Conservation (phyloP, 2,113 vertebrate species). For the Phyllostomus hastatus region DNA sequence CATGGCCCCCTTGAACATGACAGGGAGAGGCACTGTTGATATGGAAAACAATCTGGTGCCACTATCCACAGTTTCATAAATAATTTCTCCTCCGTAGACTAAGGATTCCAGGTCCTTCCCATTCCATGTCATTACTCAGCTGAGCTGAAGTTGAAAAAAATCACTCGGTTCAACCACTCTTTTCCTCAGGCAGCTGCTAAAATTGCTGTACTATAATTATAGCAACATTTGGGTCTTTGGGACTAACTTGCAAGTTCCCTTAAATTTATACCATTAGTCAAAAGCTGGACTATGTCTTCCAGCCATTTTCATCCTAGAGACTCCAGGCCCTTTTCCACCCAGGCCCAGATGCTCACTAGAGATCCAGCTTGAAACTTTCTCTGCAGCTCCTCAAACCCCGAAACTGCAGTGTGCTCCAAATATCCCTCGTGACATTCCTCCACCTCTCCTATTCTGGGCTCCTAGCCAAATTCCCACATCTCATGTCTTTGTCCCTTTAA, state of each 20-base stretch:
- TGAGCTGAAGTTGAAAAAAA: not conserved
- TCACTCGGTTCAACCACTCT: not conserved
- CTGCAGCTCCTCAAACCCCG: slow-evolving; percentile 8
- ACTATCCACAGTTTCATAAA: not conserved
- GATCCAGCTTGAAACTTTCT: not conserved
- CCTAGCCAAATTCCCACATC: slow-evolving; percentile 47
- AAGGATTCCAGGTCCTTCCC: not conserved
- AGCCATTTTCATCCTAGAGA: not conserved
- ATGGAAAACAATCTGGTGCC: not conserved
- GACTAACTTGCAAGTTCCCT: not conserved
- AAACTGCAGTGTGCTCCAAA: not conserved
- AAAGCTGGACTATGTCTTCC: slow-evolving; percentile 13
- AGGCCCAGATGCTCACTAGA: not conserved
- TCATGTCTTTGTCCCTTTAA: slow-evolving; percentile 49
- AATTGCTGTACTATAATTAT: not conserved
- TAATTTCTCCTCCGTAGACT: not conserved
- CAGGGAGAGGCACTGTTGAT: not conserved
- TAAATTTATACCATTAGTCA: slow-evolving; percentile 15
- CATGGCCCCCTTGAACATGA: not conserved
- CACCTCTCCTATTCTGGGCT: slow-evolving; percentile 42
- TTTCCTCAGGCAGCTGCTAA: slow-evolving; percentile 22
- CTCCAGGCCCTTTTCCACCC: not conserved
- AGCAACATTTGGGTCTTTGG: not conserved
- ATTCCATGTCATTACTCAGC: not conserved
- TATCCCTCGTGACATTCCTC: not conserved